Conservation (phyloP, 1,140 invertebrate genomes). For the Neoseiulus cucumeris region DNA sequence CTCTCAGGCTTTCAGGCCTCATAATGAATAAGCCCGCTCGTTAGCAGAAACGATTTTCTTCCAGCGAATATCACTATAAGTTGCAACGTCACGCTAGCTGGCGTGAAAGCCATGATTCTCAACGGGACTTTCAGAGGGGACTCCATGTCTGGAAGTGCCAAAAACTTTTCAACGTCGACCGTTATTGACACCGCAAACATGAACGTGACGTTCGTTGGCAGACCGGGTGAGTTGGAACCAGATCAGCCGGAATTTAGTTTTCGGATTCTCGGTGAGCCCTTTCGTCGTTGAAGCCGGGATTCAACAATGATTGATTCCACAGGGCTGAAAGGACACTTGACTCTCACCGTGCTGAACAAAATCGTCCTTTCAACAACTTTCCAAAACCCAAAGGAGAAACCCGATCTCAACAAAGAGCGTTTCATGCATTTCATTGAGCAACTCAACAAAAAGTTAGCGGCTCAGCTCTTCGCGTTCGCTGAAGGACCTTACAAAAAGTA, state of each 20-base stretch:
- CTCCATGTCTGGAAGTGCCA: not conserved
- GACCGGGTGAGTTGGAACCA: not conserved
- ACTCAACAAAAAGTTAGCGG: not conserved
- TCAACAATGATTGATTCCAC: not conserved
- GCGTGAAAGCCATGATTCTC: not conserved
- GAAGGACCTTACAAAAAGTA: not conserved
- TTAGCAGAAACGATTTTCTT: too few relatives aligned
- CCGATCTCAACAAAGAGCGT: conserved; percentile 2
- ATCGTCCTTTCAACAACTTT: not conserved
- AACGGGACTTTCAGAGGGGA: not conserved
- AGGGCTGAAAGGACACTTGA: not conserved
- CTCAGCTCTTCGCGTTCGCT: not conserved
- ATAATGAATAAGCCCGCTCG: too few relatives aligned
- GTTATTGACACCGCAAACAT: not conserved
- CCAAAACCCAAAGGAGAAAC: not conserved
- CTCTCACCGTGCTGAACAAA: not conserved
- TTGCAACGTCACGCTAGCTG: not conserved
- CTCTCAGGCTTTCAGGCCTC: too few relatives aligned
- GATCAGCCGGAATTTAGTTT: not conserved
- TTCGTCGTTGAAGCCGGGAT: not conserved
- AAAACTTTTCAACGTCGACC: conserved; percentile 1
- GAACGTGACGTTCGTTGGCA: not conserved
- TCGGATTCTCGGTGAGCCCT: not conserved
- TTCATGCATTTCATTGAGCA: not conserved
- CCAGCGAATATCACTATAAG: not conserved